Conservation (phyloP, 1,140 invertebrate genomes). For the Drosophila hydei region DNA sequence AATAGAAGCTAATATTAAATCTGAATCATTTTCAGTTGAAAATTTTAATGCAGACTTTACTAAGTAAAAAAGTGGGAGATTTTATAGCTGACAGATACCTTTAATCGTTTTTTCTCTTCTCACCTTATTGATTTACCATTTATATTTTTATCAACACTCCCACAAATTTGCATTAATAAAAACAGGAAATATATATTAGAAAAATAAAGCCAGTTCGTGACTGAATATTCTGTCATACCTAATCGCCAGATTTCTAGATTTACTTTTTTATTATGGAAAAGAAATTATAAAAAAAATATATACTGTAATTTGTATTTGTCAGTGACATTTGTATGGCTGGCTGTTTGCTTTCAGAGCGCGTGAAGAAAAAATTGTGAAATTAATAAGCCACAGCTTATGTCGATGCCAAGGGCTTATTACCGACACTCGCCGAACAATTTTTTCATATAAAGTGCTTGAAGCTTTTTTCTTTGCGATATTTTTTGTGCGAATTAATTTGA, state of each 20-base stretch:
- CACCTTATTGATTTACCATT: too few species aligned
- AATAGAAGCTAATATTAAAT: too few species aligned
- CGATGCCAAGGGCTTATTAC: slow-evolving; percentile 71
- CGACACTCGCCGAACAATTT: slow-evolving; percentile 34
- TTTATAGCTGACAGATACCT: too few species aligned
- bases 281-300: slow-evolving; percentile 11
- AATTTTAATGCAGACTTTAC: too few species aligned
- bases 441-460: slow-evolving; percentile 14
- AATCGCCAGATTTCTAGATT: slow-evolving; percentile 1
- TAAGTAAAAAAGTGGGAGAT: too few species aligned
- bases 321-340: slow-evolving; percentile 41
- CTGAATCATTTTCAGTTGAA: too few species aligned
- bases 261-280: slow-evolving; percentile 19
- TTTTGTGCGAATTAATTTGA: slow-evolving; percentile 49
- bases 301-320: slow-evolving; percentile 57
- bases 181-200: too few species aligned
- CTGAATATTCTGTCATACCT: not conserved
- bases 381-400: slow-evolving; percentile 72
- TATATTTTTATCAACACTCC: too few species aligned
- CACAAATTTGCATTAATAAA: too few species aligned
- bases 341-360: slow-evolving; percentile 1
- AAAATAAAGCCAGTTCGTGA: not conserved
- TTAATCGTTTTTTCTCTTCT: too few species aligned
- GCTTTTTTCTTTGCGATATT: slow-evolving; percentile 6
- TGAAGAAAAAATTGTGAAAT: slow-evolving; percentile 52